Evolutionary conservation across 2,888 invertebrate species (phyloP).

Genomic region (Andrena trimmerana): DNA sequence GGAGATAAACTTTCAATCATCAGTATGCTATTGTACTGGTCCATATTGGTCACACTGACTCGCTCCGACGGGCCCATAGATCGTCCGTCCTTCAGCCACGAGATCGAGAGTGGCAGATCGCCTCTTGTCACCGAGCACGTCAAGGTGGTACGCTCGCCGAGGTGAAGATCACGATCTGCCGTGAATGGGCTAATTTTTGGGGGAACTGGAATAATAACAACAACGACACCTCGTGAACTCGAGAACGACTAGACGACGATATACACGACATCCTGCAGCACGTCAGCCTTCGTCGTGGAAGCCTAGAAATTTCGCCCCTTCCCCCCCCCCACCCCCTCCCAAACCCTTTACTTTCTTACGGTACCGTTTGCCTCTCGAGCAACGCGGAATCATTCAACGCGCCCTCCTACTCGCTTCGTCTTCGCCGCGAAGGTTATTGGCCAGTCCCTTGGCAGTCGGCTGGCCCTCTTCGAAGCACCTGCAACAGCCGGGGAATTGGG

Average conservation of each 20-base stretch:
- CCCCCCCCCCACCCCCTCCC: no score
- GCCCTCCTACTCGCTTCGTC: conserved; percentile 7
- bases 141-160: conserved; percentile 90
- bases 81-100: conserved; percentile 92
- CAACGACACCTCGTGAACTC: conserved; percentile 70
- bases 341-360: background rate
- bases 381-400: background rate
- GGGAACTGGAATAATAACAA: conserved; percentile 88
- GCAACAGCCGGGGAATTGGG: conserved; percentile 57
- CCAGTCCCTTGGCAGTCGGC: conserved; percentile 6
- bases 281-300: conserved; percentile 1
- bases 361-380: background rate
- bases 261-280: conserved; percentile 19
- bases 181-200: conserved; percentile 92
- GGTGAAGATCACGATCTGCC: conserved; percentile 89
- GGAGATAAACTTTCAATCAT: conserved; percentile 91
- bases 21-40: conserved; percentile 92
- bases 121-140: conserved; percentile 92
- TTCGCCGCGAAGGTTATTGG: conserved; percentile 11
- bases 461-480: conserved; percentile 33
- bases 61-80: conserved; percentile 88
- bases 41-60: conserved; percentile 90
- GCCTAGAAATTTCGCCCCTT: conserved; percentile 48
- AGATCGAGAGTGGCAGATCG: conserved; percentile 91
- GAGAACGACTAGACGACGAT: conserved; percentile 44